Evolutionary conservation across 2,888 invertebrate genomes (phyloP).

Genomic region (Nomada lathburiana): DNA sequence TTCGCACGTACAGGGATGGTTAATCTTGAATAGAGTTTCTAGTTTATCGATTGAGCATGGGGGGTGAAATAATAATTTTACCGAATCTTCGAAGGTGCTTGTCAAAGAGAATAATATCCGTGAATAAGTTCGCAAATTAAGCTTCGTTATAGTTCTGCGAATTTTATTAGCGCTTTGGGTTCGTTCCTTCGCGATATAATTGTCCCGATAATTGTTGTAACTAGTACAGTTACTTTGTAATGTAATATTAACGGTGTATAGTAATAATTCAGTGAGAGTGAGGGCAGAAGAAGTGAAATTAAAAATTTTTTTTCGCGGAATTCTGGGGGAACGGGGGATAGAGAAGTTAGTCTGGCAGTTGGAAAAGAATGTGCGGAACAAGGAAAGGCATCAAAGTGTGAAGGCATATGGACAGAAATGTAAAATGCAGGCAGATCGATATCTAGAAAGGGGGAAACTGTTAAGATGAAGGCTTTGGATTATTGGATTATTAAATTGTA

Average conservation of each 20-base stretch:
- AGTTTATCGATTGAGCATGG: too few relatives aligned
- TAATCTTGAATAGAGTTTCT: not conserved
- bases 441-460: not conserved
- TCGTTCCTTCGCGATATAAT: too few relatives aligned
- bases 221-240: too few relatives aligned
- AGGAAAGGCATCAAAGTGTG: conserved; percentile 5
- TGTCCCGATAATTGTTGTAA: too few relatives aligned
- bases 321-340: not conserved
- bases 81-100: too few relatives aligned
- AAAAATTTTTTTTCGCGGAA: not conserved
- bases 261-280: not conserved
- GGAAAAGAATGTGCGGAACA: not conserved
- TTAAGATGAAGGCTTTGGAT: not conserved
- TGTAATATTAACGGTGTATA: too few relatives aligned
- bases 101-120: too few relatives aligned
- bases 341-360: not conserved
- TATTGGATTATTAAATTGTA: not conserved
- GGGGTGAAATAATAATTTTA: too few relatives aligned
- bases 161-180: too few relatives aligned
- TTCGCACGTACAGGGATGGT: not conserved
- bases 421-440: not conserved
- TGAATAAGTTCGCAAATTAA: too few relatives aligned
- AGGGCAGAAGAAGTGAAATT: too few relatives aligned
- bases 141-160: too few relatives aligned
- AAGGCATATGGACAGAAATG: conserved; percentile 8